A percentile compares a stretch with the other conserved stretches of the same genome.
Evolutionary conservation across 1,140 invertebrate species (phyloP).

Genomic region (Pectinophora gossypiella): DNA sequence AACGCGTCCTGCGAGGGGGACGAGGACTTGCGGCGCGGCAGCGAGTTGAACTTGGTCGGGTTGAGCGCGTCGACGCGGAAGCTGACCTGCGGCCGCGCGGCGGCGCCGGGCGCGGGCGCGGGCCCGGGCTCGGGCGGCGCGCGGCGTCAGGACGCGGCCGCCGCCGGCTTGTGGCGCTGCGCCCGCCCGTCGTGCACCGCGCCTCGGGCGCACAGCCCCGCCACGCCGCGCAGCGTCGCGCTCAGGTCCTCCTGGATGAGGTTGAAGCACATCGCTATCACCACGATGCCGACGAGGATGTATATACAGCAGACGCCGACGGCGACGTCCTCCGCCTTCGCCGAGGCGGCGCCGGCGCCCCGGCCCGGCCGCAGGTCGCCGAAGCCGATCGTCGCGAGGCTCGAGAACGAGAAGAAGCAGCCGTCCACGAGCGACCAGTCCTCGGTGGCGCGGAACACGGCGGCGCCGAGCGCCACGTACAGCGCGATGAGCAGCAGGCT

Average conservation of each 20-base stretch:
- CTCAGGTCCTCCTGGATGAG: constrained; percentile 95
- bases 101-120: not conserved
- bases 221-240: constrained; percentile 77
- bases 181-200: constrained; percentile 59
- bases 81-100: constrained; percentile 62
- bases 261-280: constrained; percentile 98
- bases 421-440: constrained; percentile 95
- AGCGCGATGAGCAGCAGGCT: constrained; percentile 92
- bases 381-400: constrained; percentile 92
- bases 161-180: constrained; percentile 74
- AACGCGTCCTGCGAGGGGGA: constrained; percentile 72
- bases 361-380: constrained; percentile 87
- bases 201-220: constrained; percentile 47
- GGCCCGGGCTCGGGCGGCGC: constrained; percentile 57
- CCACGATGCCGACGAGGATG: constrained; percentile 94
- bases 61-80: constrained; percentile 71
- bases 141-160: constrained; percentile 81
- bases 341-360: constrained; percentile 80
- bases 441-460: constrained; percentile 92
- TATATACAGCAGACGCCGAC: constrained; percentile 89
- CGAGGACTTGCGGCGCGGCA: constrained; percentile 77
- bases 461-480: constrained; percentile 93
- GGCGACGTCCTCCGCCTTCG: constrained; percentile 85
- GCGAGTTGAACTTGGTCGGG: constrained; percentile 76
- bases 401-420: constrained; percentile 96